Evolutionary conservation across 2,797 vertebrate species (phyloP).

Genomic region (Tenualosa ilisha): DNA sequence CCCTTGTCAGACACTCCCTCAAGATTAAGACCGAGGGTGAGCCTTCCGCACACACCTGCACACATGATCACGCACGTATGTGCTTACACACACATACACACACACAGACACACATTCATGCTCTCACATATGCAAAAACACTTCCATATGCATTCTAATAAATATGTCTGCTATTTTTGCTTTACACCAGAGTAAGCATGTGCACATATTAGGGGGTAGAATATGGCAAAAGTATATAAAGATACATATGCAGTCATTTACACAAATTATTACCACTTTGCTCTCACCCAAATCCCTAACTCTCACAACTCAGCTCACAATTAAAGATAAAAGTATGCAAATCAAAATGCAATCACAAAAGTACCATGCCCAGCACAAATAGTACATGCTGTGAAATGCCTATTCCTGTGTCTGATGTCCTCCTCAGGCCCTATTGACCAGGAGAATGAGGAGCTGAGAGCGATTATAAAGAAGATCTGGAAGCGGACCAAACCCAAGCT

Average conservation of each 20-base stretch:
- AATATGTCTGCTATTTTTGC: not conserved
- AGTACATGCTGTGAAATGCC: not conserved
- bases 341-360: not conserved
- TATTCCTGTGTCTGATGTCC: no score
- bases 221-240: not conserved
- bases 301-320: not conserved
- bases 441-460: constrained; percentile 91
- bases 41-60: not conserved
- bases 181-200: not conserved
- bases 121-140: not conserved
- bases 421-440: constrained; percentile 86
- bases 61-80: not conserved
- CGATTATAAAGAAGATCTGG: constrained; percentile 97
- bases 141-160: not conserved
- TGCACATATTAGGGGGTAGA: not conserved
- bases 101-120: not conserved
- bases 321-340: not conserved
- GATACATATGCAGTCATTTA: not conserved
- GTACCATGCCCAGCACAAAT: no score
- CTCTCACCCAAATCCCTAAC: not conserved
- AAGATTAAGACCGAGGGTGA: constrained; percentile 98
- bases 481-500: constrained; percentile 96
- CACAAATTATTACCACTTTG: not conserved
- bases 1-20: constrained; percentile 92
- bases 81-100: not conserved